A percentile compares a stretch with the other conserved stretches of the same genome.
phyloP scores from a whole-genome alignment of 2,888 invertebrate species.

The Leptopilina myrica region DNA sequence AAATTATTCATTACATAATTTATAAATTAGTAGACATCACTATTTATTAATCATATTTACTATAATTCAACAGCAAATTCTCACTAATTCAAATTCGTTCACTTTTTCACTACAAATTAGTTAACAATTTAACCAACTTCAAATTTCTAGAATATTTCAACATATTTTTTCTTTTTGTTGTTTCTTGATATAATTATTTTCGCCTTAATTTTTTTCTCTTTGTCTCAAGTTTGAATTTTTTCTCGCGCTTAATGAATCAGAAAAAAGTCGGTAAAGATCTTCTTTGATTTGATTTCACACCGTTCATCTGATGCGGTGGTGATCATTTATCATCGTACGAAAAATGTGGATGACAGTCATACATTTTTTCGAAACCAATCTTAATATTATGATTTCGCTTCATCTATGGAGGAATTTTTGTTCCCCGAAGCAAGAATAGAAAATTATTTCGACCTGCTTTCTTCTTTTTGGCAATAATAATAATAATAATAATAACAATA shows the following conservation, averaged over 20 bases:
- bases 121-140: too few relatives aligned
- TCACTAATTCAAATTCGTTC: too few relatives aligned
- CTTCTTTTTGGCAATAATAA: conserved; percentile 29
- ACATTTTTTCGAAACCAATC: conserved; percentile 3
- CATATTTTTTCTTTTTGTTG: too few relatives aligned
- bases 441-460: conserved; percentile 32
- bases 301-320: conserved; percentile 42
- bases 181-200: too few relatives aligned
- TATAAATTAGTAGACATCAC: too few relatives aligned
- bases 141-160: too few relatives aligned
- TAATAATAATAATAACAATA: too few relatives aligned
- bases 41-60: too few relatives aligned
- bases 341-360: conserved; percentile 47
- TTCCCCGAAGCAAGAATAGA: conserved; percentile 21
- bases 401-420: neutral
- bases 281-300: conserved; percentile 12
- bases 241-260: neutral
- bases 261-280: neutral
- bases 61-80: too few relatives aligned
- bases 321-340: conserved; percentile 65
- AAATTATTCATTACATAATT: too few relatives aligned
- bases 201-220: too few relatives aligned
- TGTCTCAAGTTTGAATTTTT: neutral
- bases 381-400: conserved; percentile 7
- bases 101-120: too few relatives aligned